Base-by-base conservation (phyloP, 1,140 invertebrate species). In the Adoxophyes honmai region DNA sequence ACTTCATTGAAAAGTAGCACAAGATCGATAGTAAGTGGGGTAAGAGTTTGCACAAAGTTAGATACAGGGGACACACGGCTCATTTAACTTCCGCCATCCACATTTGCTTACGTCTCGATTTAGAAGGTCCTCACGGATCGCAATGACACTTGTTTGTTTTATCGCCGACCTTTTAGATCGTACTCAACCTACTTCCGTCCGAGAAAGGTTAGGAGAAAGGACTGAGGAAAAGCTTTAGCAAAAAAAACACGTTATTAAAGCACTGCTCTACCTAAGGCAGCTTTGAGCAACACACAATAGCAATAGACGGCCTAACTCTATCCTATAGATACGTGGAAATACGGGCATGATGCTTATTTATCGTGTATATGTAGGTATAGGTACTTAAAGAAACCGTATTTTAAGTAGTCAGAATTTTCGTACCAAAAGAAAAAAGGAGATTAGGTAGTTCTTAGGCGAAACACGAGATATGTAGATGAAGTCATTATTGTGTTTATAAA, bases 121-220 rank as follows among this genome's bases (percentile, higher is more conserved):
- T 57, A 63, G 58, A 44, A 66, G 67, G 48, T 70, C 61, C 70
- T 65, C 59, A 59, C 56, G 58, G 44, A 68, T 68, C 64, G 68
- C 71, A 68, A 81, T 70, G 75, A 73, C 72, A 72, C 67, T 75
- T 72, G 70, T 73, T 71, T 65, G 68, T 68, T 76, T 81, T 78
- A 81, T 78, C 57, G 65, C 39, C 62, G 60, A 64, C 68, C 68
- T 74, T 72, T 69, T 65, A 63, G 61, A 53, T 62, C 35, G 57
- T 57, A 60, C 59, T 67, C 60, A 62, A 67, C 61, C 66, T 57
- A 72, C 61, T 74, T 76, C 58, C 60, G 35, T 33, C 35, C 42
- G 36, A 35, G 34, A 53, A 57, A 57, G 42, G 10, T 48, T 48
- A 66, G 59, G 59, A 57, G 62, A 70, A 63, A 44, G 57, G 44